Evolutionary conservation across 2,888 invertebrate species (phyloP), one percentile per base, ranked within the genome.

Genomic region (Apodemia hepburni): DNA sequence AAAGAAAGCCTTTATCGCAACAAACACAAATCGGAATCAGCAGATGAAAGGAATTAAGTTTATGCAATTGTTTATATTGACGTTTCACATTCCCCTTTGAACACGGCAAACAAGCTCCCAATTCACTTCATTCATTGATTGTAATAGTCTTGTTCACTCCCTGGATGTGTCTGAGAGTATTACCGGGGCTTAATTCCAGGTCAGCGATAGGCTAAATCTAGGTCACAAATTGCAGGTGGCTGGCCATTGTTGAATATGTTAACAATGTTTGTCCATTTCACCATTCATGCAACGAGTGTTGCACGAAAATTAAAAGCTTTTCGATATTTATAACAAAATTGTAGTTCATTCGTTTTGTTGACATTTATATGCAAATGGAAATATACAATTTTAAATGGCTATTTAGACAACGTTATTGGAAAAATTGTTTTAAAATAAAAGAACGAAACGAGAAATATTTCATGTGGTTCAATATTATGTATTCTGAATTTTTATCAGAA

Each of bases 131-230:
- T 58, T 58, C 58, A 58, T 61, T 61, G 58, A 61, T 61, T 61
- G 61, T 61, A 58, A 61, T 61, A 61, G 45, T 57, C 64, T 22
- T 45, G 38, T 38, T 38, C 45, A n/a, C 42, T 45, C 38, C 11
- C 51, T 61, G 61, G 61, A 65, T 63, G 59, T 66, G 51, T 62
- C 61, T 66, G 54, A 54, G 54, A 38, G 38, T 42, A 42, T 42
- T 22, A 51, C 22, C 22, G 11, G 54, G 73, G 74, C 75, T 74
- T 76, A 73, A 76, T 77, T 76, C 73, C 74, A 77, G 82, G 80
- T 81, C 83, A 80, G 74, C 76, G 64, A 49, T 74, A 76, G 73
- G 74, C 73, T 73, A 75, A 75, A 87, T 81, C 77, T 86, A 77
- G 88, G 87, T 83, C 87, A 82, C 70, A 71, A 77, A 75, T 76